Evolutionary conservation across 1,140 invertebrate genomes (phyloP), one percentile per base, ranked within the genome.

Genomic region (Chironomus tepperi): DNA sequence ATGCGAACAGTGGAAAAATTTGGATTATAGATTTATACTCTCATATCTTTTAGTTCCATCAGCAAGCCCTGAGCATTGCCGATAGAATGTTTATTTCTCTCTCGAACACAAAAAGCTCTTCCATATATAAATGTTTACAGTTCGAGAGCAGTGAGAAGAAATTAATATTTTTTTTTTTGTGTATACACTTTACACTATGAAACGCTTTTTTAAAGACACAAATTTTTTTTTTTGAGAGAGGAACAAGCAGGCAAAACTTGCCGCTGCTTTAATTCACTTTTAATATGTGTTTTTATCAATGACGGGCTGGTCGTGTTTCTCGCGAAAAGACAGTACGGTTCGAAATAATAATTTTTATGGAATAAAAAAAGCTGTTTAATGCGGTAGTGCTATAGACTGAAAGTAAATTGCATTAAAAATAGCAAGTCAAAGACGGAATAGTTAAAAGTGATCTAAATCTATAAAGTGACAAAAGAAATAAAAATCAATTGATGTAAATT

Each of bases 191-290:
- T 34, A 34, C 24, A 34, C 24, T 34, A 34, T 34, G 24, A 34
- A 34, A 34, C 24, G 24, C 47, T 57, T 47, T n/a, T n/a, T 57
- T 12, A 57, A 57, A 57, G 47, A 57, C 47, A 57, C 12, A 57
- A 57, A n/a, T n/a, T n/a, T n/a, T n/a, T n/a, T n/a, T n/a, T n/a
- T n/a, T n/a, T 1, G 12, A n/a, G 47, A 57, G 47, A 57, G 47
- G 47, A 10, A 57, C 24, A n/a, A 70, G 18, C 18, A 18, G 18
- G 5, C 7, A 10, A 19, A n/a, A 19, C 18, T 10, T 8, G 7
- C 7, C 8, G 9, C 8, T 70, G 65, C 65, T 21, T 70, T 70
- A 70, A 70, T 70, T 70, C 18, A 21, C 65, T 70, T 70, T 70
- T 70, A 70, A 70, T 70, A 18, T 70, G 65, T 70, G 16, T 18